Conservation (phyloP, 2,113 vertebrate species). For the Enhydra lutris region DNA sequence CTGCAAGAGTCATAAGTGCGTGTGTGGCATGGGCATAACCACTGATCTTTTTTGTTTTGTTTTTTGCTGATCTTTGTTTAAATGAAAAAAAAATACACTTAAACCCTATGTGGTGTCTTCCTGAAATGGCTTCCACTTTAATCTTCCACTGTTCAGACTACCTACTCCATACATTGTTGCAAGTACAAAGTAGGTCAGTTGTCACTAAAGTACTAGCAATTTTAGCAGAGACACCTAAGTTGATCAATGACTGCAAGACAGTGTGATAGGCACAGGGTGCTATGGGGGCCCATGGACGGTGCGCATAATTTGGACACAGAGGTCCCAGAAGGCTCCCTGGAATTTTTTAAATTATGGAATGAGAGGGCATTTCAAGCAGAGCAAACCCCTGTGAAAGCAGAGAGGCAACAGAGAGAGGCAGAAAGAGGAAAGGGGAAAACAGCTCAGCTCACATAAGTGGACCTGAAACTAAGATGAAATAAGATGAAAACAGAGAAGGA, state of each 20-base stretch:
- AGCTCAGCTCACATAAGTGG: background rate
- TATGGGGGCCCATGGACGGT: background rate
- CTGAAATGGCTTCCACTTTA: background rate
- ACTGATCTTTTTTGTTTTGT: too few relatives aligned
- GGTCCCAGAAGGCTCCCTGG: background rate
- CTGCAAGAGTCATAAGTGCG: background rate
- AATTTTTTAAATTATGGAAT: background rate
- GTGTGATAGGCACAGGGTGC: background rate
- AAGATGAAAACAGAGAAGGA: background rate
- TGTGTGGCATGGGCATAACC: background rate
- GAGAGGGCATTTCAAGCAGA: background rate
- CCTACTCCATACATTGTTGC: background rate
- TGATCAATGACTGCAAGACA: background rate
- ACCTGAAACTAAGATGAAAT: background rate
- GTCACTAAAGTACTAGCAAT: background rate
- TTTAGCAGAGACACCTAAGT: background rate
- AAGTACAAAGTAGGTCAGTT: background rate
- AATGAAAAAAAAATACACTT: background rate
- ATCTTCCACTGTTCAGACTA: background rate
- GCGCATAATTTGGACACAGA: background rate
- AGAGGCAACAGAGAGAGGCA: background rate
- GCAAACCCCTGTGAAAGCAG: background rate
- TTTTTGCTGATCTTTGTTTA: background rate
- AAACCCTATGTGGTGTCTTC: background rate
- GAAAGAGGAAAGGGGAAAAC: background rate